Conservation (phyloP, 2,888 invertebrate genomes). For the Argyresthia albistria region DNA sequence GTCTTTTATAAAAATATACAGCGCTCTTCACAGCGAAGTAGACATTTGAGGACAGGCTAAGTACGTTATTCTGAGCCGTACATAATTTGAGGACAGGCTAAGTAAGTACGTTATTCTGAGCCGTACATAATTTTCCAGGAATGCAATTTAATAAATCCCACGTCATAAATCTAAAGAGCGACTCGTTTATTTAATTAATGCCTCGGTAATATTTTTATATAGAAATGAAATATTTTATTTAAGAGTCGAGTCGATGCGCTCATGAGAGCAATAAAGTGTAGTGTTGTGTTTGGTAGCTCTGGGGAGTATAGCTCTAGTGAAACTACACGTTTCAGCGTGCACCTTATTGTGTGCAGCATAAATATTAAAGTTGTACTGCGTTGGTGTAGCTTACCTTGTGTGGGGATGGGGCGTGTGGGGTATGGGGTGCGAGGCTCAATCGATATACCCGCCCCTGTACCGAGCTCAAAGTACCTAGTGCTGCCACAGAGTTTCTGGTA, state of each 20-base stretch:
- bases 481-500: conserved; percentile 8
- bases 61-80: too few relatives aligned
- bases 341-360: not conserved
- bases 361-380: not conserved
- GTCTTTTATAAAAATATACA: too few relatives aligned
- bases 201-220: not conserved
- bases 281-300: conserved; percentile 29
- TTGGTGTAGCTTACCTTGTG: not conserved
- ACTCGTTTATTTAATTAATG: not conserved
- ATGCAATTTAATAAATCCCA: not conserved
- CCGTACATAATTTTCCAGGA: too few relatives aligned
- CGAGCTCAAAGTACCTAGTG: conserved; percentile 25
- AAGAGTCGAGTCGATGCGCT: conserved; percentile 31
- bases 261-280: conserved; percentile 31
- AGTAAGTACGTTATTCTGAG: too few relatives aligned
- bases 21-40: too few relatives aligned
- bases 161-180: not conserved
- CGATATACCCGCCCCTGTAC: conserved; percentile 55
- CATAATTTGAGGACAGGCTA: too few relatives aligned
- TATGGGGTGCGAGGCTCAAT: conserved; percentile 26
- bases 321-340: too few relatives aligned
- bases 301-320: conserved; percentile 11
- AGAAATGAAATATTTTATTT: conserved; percentile 5
- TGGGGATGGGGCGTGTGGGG: conserved; percentile 25
- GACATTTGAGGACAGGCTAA: too few relatives aligned